Percentiles rank a stretch among this genome's conserved stretches.
Conservation (phyloP, 1,140 invertebrate genomes). For the Lasioglossum baleicum region DNA sequence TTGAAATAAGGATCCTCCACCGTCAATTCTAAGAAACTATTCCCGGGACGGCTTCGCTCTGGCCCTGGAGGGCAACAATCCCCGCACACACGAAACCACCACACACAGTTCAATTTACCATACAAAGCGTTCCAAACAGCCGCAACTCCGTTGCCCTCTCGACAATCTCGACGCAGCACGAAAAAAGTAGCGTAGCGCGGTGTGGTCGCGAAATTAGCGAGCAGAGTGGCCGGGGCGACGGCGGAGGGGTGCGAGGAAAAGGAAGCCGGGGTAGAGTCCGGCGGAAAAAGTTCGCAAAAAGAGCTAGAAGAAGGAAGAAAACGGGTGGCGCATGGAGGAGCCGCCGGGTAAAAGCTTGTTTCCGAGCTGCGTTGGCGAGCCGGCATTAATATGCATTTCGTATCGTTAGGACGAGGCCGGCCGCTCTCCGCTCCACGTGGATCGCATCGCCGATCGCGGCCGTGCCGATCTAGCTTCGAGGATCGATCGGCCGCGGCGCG, state of each 20-base stretch:
- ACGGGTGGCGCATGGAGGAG: not conserved
- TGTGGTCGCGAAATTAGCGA: not conserved
- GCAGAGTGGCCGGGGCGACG: not conserved
- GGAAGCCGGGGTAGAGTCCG: not conserved
- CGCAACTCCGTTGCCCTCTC: no score
- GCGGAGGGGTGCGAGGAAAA: not conserved
- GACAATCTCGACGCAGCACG: no score
- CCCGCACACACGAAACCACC: no score
- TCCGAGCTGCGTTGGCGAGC: not conserved
- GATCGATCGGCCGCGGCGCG: not conserved
- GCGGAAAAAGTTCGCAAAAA: constrained; percentile 29
- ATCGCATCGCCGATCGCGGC: constrained; percentile 14
- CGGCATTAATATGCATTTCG: constrained; percentile 43
- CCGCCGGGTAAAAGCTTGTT: constrained; percentile 28
- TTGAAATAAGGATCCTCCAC: no score
- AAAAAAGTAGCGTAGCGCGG: no score
- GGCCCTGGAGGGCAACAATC: no score
- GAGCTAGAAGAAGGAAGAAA: not conserved
- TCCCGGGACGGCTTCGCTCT: no score
- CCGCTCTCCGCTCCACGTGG: not conserved
- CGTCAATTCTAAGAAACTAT: no score
- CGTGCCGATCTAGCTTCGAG: not conserved
- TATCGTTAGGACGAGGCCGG: constrained; percentile 21
- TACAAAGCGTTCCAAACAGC: no score
- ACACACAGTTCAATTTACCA: no score